Base-by-base conservation (phyloP, 2,888 invertebrate species). In the Malachius bipustulatus region DNA sequence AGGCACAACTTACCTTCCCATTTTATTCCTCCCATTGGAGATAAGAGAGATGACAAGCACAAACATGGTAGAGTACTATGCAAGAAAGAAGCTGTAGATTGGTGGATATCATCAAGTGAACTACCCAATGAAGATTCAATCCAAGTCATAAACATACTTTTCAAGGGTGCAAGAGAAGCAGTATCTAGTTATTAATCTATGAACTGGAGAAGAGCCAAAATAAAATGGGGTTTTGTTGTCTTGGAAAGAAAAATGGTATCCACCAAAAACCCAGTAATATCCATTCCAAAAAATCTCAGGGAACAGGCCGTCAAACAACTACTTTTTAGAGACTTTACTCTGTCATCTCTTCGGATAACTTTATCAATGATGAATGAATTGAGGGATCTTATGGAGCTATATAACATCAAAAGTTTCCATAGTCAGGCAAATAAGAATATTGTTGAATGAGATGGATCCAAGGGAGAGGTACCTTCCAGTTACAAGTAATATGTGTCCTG, bases 61-160 rank as follows among this genome's bases (percentile, higher is more conserved):
- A 19, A n/a, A n/a, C 24, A n/a, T n/a, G n/a, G n/a, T 19, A 6
- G n/a, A 19, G n/a, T 19, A 19, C n/a, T 19, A n/a, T 19, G 24
- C 24, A 19, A n/a, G 24, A 19, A 19, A 19, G 24, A 19, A 8
- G 24, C 24, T 19, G n/a, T 19, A 8, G 24, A 19, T 6, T 19
- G 24, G 24, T 19, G 24, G 24, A 19, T 19, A 6, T 8, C 6
- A 8, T 6, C 6, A n/a, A 19, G 24, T 19, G 6, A 6, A 19
- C 6, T n/a, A n/a, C 24, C 24, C 24, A 19, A 19, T 19, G 24
- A 19, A 19, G 6, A 19, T 8, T 8, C 24, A 8, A n/a, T n/a
- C 24, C 6, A 19, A 19, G 24, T 19, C 6, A 19, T 19, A 6
- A 19, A 19, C 24, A 6, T 19, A n/a, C 24, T 19, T 6, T 19